phyloP scores from a whole-genome alignment of 2,888 invertebrate genomes.

The Diabrotica balteata region DNA sequence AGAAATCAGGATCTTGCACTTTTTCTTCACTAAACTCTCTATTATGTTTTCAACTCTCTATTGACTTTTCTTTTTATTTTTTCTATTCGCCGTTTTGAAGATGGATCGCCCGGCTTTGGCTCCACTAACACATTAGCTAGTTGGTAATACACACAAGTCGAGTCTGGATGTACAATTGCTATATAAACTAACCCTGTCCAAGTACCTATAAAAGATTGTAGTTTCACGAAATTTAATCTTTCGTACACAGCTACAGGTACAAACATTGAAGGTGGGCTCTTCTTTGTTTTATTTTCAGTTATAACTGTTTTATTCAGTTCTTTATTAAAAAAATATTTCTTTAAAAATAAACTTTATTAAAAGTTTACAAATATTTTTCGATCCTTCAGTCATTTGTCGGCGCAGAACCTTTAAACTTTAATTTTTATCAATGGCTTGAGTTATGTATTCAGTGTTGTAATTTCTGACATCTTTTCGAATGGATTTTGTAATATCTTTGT shows the following conservation, averaged over 20 bases:
- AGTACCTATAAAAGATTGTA: constrained; percentile 48
- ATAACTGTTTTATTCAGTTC: constrained; percentile 58
- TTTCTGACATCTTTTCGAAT: too few relatives aligned
- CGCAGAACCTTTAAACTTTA: too few relatives aligned
- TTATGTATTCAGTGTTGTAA: too few relatives aligned
- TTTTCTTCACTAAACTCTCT: too few relatives aligned
- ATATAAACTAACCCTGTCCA: constrained; percentile 44
- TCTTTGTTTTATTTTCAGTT: constrained; percentile 56
- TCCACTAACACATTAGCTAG: constrained; percentile 51
- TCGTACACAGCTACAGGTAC: constrained; percentile 59
- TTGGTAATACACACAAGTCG: constrained; percentile 62
- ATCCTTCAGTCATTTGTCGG: too few relatives aligned
- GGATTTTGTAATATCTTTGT: too few relatives aligned
- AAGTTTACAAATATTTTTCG: too few relatives aligned
- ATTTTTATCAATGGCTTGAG: too few relatives aligned
- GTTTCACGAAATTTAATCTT: constrained; percentile 55
- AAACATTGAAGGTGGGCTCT: constrained; percentile 55
- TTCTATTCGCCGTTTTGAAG: constrained; percentile 45
- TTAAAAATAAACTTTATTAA: too few relatives aligned
- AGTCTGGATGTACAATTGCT: constrained; percentile 60
- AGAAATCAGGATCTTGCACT: too few relatives aligned
- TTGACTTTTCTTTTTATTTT: constrained; percentile 47
- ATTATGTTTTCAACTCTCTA: constrained; percentile 47
- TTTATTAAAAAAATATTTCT: constrained; percentile 58
- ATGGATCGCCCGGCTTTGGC: constrained; percentile 38